A percentile compares a stretch with the other conserved stretches of the same genome.
These are phyloP conservation scores for Prosapia bicincta DNA, from an alignment of 2,888 invertebrate genomes.

Conservation along the genomic window DNA sequence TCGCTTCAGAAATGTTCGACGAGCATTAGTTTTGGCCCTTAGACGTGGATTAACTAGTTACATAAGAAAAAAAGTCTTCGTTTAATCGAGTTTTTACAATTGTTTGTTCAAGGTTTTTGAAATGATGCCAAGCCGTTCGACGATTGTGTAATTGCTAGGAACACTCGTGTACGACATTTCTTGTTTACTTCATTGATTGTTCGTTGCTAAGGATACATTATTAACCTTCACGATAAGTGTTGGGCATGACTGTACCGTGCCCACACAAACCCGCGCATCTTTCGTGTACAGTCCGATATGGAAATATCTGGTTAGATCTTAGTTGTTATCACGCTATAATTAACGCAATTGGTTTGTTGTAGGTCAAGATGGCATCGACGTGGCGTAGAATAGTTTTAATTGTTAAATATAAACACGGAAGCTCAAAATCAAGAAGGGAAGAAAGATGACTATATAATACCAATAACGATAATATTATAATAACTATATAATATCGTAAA, in stretches of 20 bases:
- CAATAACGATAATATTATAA: no score
- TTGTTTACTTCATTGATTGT: background rate
- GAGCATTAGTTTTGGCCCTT: background rate
- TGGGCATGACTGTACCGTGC: background rate
- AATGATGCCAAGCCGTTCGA: background rate
- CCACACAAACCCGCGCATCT: constrained; percentile 2
- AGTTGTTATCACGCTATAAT: background rate
- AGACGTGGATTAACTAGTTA: background rate
- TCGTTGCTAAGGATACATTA: background rate
- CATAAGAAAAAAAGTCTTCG: background rate
- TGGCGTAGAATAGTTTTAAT: no score
- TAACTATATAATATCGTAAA: no score
- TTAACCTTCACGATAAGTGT: background rate
- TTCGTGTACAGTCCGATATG: background rate
- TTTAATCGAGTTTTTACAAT: background rate
- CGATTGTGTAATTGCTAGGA: background rate
- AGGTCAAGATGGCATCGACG: no score
- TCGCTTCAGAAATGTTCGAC: background rate
- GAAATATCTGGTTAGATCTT: background rate
- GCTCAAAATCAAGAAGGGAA: no score
- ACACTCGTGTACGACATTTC: background rate
- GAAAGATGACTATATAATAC: no score
- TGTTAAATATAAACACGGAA: no score
- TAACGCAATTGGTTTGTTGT: no score
- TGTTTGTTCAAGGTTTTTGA: background rate